phyloP scores from a whole-genome alignment of 2,797 vertebrate genomes.

The Micropoecilia bifurca region DNA sequence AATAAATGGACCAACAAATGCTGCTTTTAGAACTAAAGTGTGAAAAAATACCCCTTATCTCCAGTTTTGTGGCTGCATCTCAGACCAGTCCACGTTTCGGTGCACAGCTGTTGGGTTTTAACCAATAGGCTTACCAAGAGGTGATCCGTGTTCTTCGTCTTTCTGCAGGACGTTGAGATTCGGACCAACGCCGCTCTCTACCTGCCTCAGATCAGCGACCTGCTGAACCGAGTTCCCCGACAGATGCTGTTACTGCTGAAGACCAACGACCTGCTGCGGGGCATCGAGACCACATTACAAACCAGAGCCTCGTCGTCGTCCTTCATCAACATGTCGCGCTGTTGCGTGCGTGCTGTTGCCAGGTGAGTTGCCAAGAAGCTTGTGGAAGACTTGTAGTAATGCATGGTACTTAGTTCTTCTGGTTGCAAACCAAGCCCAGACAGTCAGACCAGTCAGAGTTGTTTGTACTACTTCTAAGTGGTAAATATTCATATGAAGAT shows the following conservation, averaged over 20 bases:
- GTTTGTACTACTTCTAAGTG: background rate
- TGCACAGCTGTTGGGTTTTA: background rate
- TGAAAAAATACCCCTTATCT: background rate
- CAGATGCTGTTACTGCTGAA: conserved; percentile 97
- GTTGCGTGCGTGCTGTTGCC: conserved; percentile 89
- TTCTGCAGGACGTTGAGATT: conserved; percentile 87
- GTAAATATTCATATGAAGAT: background rate
- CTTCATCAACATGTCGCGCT: conserved; percentile 97
- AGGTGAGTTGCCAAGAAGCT: conserved; percentile 26
- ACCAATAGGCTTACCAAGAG: background rate
- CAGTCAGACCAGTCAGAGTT: background rate
- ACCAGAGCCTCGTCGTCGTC: conserved; percentile 91
- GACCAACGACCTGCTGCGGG: conserved; percentile 94
- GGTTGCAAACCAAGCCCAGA: background rate
- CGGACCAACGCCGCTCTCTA: conserved; percentile 88
- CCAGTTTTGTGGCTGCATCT: background rate
- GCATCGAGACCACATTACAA: conserved; percentile 90
- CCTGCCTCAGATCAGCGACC: conserved; percentile 93
- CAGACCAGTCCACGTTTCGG: background rate
- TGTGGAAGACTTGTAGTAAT: background rate
- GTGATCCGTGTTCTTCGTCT: conserved; percentile 2
- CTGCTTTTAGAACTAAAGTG: background rate
- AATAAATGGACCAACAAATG: background rate
- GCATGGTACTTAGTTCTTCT: background rate
- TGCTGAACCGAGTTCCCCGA: conserved; percentile 90